Evolutionary conservation across 2,888 invertebrate species (phyloP).

Genomic region (Brenthis hecate): DNA sequence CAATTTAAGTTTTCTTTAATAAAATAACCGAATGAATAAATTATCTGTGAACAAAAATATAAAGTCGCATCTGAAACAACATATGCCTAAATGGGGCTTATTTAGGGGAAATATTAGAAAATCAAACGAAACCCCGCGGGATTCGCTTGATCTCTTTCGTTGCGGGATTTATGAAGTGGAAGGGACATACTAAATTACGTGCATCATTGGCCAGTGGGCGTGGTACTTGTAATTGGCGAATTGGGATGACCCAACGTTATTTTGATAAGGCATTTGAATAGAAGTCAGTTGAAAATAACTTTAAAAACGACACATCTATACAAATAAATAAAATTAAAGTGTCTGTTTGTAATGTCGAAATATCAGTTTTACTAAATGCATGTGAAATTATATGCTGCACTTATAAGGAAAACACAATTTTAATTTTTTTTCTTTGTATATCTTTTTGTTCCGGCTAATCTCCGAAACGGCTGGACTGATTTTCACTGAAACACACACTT

Average conservation of each 20-base stretch:
- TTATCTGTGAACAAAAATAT: neutral
- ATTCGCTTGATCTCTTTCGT: conserved; percentile 15
- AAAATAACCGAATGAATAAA: neutral
- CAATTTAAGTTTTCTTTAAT: no score
- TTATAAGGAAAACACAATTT: no score
- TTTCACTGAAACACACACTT: no score
- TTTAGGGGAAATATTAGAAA: conserved; percentile 11
- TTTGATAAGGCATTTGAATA: conserved; percentile 3
- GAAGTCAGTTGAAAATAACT: no score
- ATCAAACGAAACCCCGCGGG: conserved; percentile 15
- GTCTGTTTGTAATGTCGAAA: no score
- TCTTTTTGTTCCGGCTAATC: no score
- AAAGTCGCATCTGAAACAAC: conserved; percentile 4
- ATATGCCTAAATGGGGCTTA: conserved; percentile 4
- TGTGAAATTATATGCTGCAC: no score
- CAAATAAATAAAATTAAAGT: no score
- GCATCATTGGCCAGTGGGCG: conserved; percentile 30
- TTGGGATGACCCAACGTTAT: conserved; percentile 13
- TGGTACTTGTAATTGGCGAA: conserved; percentile 24
- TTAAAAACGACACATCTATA: no score
- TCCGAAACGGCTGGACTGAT: no score
- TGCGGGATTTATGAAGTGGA: conserved; percentile 36
- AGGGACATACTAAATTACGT: conserved; percentile 35
- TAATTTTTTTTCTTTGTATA: no score
- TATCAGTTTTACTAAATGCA: no score